Evolutionary conservation across 2,113 vertebrate species (phyloP), one percentile per base, ranked within the genome.

Genomic region (Sinocyclocheilus rhinocerous): DNA sequence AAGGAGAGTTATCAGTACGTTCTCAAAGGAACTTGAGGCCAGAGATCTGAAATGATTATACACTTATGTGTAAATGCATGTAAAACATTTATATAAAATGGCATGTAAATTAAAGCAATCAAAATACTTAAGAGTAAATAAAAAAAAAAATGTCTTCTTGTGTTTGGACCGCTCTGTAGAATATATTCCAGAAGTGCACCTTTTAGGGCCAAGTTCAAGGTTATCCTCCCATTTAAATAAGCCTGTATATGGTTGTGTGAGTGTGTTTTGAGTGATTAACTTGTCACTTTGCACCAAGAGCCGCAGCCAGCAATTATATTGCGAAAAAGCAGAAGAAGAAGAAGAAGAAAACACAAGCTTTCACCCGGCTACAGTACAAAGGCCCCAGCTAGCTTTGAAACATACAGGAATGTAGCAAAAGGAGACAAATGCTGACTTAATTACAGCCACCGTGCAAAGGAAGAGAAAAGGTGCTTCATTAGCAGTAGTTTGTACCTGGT

Each of bases 401-500:
- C 87, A 78, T 82, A 88, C 57, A 89, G 82, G 77, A 84, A 87
- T 45, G 80, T 61, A 67, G 87, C 84, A 86, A 82, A 81, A 85
- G 69, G 83, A 76, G 90, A 87, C 81, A 4, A 39, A 69, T 18
- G 86, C 90, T 90, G 90, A 76, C 81, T 90, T 91, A 92, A 91
- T 90, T 88, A 92, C 91, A 86, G 84, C 92, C 89, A 86, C 87
- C 45, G 63, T 29, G 83, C 86, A 78, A 88, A 39, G 1, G 82
- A 59, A 84, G 81, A 85, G 78, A 39, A 42, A 52, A 73, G 59
- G 63, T 29, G 55, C 59, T 67, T 87, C 39, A 82, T 91, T 89
- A 92, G 89, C 89, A 57, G 22, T 20, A 48, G 78, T 76, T 69
- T 29, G 77, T 80, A 99, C 98, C 97, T 99, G 98, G 94, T 99